A percentile compares a stretch with the other conserved stretches of the same genome.
Evolutionary conservation across 2,888 invertebrate genomes (phyloP).

Genomic region (Conchocele bisecta): DNA sequence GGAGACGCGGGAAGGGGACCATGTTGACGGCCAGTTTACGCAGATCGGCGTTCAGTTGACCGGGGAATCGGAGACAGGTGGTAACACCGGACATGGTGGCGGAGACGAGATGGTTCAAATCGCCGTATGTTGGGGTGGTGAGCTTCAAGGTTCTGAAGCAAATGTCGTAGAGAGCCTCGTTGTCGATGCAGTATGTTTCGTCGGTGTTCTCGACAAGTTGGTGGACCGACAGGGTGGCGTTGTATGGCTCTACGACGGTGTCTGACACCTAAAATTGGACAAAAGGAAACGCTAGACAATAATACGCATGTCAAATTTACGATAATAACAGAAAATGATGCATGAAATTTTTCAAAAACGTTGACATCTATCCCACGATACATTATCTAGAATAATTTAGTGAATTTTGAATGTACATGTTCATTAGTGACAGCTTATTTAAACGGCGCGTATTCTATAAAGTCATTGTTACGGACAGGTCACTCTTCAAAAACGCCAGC

Average conservation of each 20-base stretch:
- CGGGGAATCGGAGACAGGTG: slow-evolving; percentile 95
- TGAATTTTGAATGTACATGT: no score
- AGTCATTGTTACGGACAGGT: neutral
- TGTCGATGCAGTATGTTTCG: no score
- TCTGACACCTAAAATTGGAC: slow-evolving; percentile 87
- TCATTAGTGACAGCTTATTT: no score
- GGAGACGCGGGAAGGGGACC: slow-evolving; percentile 90
- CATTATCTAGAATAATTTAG: no score
- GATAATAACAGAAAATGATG: no score
- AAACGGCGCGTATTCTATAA: neutral
- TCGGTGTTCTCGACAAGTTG: slow-evolving; percentile 92
- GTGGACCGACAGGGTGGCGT: slow-evolving; percentile 89
- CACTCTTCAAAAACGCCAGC: neutral
- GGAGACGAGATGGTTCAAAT: slow-evolving; percentile 90
- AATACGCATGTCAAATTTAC: slow-evolving; percentile 85
- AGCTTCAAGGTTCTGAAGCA: slow-evolving; percentile 95
- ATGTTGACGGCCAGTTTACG: slow-evolving; percentile 76
- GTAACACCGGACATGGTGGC: slow-evolving; percentile 85
- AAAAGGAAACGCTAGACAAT: slow-evolving; percentile 84
- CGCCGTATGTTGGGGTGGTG: slow-evolving; percentile 92
- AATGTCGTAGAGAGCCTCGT: slow-evolving; percentile 94
- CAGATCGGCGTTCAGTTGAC: slow-evolving; percentile 76
- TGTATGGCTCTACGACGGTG: slow-evolving; percentile 88
- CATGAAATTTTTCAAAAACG: no score
- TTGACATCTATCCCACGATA: no score